Evolutionary conservation across 2,113 vertebrate species (phyloP).

Genomic region (Tychaedon coryphoeus): DNA sequence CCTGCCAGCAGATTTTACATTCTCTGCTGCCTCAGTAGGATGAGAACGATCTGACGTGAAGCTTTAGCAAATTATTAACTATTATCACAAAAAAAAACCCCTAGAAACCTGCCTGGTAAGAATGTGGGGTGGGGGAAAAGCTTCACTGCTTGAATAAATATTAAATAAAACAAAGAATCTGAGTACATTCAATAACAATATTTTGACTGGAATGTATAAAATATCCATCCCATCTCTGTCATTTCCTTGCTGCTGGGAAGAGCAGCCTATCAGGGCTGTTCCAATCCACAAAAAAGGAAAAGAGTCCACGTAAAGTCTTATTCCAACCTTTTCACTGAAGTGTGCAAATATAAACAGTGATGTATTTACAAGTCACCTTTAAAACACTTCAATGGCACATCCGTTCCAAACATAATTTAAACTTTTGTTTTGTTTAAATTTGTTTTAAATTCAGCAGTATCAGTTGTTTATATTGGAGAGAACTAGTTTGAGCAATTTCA

Average conservation of each 20-base stretch:
- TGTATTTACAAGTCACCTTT: not conserved
- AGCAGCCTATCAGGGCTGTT: not conserved
- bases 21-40: not conserved
- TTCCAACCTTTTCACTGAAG: not conserved
- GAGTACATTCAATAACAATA: not conserved
- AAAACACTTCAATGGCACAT: not conserved
- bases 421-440: not conserved
- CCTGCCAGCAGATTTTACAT: conserved; percentile 6
- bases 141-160: not conserved
- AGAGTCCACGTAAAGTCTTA: not conserved
- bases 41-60: not conserved
- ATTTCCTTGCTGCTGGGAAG: not conserved
- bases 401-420: not conserved
- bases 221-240: not conserved
- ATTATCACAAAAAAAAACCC: not conserved
- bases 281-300: not conserved
- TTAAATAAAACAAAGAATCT: not conserved
- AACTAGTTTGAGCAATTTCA: not conserved
- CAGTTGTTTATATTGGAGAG: not conserved
- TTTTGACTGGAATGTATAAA: not conserved
- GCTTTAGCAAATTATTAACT: conserved; percentile 5
- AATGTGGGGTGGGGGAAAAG: not conserved
- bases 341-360: not conserved
- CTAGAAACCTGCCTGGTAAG: not conserved
- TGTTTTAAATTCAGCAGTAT: not conserved